phyloP scores from a whole-genome alignment of 1,140 invertebrate species.

The Drosophila pruinosa region DNA sequence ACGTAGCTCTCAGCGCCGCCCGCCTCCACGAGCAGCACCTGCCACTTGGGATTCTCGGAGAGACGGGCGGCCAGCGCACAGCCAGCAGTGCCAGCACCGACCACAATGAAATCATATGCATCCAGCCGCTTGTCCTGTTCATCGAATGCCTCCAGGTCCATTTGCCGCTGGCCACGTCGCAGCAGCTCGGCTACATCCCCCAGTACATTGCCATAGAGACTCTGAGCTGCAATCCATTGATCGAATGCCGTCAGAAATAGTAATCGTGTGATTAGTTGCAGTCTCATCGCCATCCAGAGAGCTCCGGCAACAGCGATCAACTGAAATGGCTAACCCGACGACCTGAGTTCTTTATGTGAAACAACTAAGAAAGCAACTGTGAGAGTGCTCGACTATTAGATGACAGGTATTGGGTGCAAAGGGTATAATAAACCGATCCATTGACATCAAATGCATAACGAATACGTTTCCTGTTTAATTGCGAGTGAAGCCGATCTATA shows the following conservation, averaged over 20 bases:
- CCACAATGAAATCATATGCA: constrained; percentile 87
- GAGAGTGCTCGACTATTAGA: background rate
- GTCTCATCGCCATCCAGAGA: background rate
- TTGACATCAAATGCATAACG: too few species aligned
- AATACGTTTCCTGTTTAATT: too few species aligned
- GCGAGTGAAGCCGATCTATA: too few species aligned
- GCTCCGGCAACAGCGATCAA: background rate
- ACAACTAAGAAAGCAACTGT: background rate
- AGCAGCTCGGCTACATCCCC: constrained; percentile 41
- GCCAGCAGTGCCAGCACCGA: constrained; percentile 90
- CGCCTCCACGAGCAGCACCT: constrained; percentile 88
- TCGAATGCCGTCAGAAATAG: background rate
- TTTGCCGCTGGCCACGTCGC: constrained; percentile 45
- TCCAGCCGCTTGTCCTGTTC: constrained; percentile 66
- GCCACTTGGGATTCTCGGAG: constrained; percentile 85
- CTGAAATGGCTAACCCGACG: background rate
- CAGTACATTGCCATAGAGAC: constrained; percentile 33
- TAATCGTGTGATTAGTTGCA: background rate
- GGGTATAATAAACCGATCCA: too few species aligned
- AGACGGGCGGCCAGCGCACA: constrained; percentile 87
- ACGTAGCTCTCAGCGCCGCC: constrained; percentile 85
- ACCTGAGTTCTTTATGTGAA: background rate
- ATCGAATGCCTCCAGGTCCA: constrained; percentile 75
- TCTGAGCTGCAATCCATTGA: constrained; percentile 11
- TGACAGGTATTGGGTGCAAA: background rate